Evolutionary conservation across 2,888 invertebrate species (phyloP), one percentile per base, ranked within the genome.

Genomic region (Heteropelma amictum): DNA sequence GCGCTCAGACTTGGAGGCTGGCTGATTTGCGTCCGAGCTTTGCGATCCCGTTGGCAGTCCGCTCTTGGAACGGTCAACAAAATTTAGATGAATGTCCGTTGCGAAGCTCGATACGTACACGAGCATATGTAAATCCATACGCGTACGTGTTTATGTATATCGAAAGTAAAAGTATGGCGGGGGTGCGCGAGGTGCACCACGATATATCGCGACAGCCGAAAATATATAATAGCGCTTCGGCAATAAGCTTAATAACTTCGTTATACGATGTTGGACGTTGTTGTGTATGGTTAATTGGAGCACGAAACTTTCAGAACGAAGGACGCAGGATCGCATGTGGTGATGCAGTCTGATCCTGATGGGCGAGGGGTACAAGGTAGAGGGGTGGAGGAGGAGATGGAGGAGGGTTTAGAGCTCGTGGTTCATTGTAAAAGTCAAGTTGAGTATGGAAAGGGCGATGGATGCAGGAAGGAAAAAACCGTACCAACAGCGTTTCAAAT

Each of bases 231-330:
- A 47, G 70, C 61, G 54, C 70, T 75, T 70, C 49, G 74, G 70
- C 74, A 75, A 75, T 75, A 75, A 75, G 74, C 74, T 75, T 67
- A 75, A 70, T 75, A 75, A 75, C 70, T 75, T 75, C 70, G 74
- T 70, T 75, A 70, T 28, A 42, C 61, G 70, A 49, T 49, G 61
- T 40, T 61, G 61, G 23, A 75, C 61, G 58, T 64, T 64, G 42
- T 72, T 64, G 42, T 72, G 60, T 65, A 73, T 67, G 60, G 65
- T 75, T 75, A 70, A 75, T 70, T 28, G 54, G 49, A 70, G 60
- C 70, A 54, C 49, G 65, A 35, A 75, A 75, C 74, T 75, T 75
- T 70, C 61, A 47, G 65, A 45, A 60, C 54, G 65, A 14, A 26
- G 6, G 45, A 35, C 45, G 60, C 17, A 53, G 28, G 49, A 45